Percentiles rank a stretch among this genome's conserved stretches.
Conservation (phyloP, 2,113 vertebrate species). For the Vidua chalybeata region DNA sequence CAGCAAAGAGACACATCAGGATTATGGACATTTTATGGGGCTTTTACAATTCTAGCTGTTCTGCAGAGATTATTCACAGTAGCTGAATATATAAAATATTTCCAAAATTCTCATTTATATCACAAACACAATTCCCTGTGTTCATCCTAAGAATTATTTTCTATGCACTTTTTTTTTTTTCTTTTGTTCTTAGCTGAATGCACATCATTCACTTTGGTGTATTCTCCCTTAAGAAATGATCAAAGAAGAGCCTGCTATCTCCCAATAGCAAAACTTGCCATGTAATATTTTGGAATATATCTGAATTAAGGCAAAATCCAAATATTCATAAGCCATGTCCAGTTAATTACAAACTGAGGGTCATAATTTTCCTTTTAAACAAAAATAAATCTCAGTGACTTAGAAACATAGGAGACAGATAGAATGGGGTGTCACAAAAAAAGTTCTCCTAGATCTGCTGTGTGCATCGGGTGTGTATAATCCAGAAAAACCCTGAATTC, state of each 20-base stretch:
- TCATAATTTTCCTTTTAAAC: background rate
- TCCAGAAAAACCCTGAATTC: background rate
- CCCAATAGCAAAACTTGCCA: background rate
- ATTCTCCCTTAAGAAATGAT: background rate
- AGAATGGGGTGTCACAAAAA: background rate
- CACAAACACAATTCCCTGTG: background rate
- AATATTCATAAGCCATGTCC: background rate
- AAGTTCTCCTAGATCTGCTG: background rate
- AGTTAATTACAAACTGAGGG: background rate
- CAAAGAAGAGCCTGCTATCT: background rate
- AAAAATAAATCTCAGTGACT: background rate
- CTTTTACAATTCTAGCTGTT: constrained; percentile 48
- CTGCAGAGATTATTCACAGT: constrained; percentile 51
- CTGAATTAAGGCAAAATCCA: background rate
- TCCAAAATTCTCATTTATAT: constrained; percentile 27
- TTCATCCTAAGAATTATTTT: background rate
- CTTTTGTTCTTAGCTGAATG: background rate
- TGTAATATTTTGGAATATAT: background rate
- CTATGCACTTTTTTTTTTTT: background rate
- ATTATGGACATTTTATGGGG: constrained; percentile 17
- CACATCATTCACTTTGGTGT: background rate
- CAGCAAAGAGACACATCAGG: constrained; percentile 64
- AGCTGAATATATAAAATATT: constrained; percentile 35
- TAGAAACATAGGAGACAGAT: background rate
- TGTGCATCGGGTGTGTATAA: background rate